A percentile compares a stretch with the other conserved stretches of the same genome.
Evolutionary conservation across 23 tunicate species (phyloP).

Genomic region (Styela plicata): DNA sequence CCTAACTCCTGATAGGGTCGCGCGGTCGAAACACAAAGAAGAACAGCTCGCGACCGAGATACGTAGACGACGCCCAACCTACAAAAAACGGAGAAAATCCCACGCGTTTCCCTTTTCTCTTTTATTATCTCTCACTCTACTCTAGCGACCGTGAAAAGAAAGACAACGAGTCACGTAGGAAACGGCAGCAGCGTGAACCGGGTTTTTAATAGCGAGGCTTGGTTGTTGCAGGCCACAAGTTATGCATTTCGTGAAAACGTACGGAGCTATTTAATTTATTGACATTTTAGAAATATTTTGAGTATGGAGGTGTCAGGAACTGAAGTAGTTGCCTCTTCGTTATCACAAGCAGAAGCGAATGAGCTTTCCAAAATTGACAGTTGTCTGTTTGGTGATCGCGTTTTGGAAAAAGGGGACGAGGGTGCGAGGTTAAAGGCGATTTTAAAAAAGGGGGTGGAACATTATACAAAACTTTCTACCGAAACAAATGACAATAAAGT

Average conservation of each 20-base stretch:
- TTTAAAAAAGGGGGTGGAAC: slow-evolving; percentile 12
- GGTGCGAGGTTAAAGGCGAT: slow-evolving; percentile 1
- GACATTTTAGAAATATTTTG: neutral
- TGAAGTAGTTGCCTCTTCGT: neutral
- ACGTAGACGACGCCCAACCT: neutral
- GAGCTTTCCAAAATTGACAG: slow-evolving; percentile 25
- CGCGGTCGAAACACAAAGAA: neutral
- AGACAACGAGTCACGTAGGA: slow-evolving; percentile 2
- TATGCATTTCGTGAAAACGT: neutral
- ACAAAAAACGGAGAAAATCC: neutral
- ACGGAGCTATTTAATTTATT: neutral
- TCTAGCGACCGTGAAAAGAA: neutral
- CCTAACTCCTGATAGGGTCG: too few relatives aligned
- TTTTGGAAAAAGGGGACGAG: slow-evolving; percentile 14
- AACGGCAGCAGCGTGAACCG: neutral
- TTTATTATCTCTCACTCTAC: neutral
- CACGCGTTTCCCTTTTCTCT: neutral
- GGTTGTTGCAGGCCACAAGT: neutral
- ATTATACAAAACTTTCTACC: slow-evolving; percentile 17
- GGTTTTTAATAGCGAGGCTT: neutral
- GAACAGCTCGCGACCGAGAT: neutral
- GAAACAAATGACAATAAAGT: slow-evolving; percentile 23
- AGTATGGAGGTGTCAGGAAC: neutral
- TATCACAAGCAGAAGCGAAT: slow-evolving; percentile 4
- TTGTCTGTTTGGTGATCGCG: slow-evolving; percentile 17